These are phyloP conservation scores for Aspidoscelis tigris DNA, from an alignment of 2,113 vertebrate species.

Conservation along the genomic window DNA sequence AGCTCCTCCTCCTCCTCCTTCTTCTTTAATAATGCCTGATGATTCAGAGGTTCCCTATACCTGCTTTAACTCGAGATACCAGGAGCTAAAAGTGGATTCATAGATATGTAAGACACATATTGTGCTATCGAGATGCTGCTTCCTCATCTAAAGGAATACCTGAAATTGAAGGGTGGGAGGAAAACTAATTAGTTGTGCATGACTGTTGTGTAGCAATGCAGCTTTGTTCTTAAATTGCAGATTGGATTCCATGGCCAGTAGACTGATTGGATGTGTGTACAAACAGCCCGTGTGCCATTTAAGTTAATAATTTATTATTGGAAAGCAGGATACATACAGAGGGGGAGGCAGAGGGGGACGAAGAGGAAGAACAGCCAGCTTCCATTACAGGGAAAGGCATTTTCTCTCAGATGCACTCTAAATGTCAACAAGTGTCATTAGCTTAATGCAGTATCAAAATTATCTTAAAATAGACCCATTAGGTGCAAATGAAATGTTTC, in stretches of 20 bases:
- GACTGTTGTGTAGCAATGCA: background rate
- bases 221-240: background rate
- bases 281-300: background rate
- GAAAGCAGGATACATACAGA: background rate
- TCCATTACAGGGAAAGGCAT: conserved; percentile 4
- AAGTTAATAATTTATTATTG: conserved; percentile 8
- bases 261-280: background rate
- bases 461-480: conserved; percentile 52
- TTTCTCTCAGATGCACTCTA: conserved; percentile 26
- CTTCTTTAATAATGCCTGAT: background rate
- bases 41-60: background rate
- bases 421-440: conserved; percentile 57
- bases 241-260: background rate
- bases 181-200: background rate
- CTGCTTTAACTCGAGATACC: background rate
- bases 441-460: conserved; percentile 51
- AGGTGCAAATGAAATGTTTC: conserved; percentile 50
- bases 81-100: background rate
- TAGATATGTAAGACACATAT: background rate
- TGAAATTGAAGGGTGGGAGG: background rate
- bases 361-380: background rate
- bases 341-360: background rate
- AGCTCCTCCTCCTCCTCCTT: too few relatives aligned
- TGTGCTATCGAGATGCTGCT: background rate
- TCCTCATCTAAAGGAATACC: background rate